phyloP scores from a whole-genome alignment of 1,140 invertebrate species.

The Babylonia areolata region DNA sequence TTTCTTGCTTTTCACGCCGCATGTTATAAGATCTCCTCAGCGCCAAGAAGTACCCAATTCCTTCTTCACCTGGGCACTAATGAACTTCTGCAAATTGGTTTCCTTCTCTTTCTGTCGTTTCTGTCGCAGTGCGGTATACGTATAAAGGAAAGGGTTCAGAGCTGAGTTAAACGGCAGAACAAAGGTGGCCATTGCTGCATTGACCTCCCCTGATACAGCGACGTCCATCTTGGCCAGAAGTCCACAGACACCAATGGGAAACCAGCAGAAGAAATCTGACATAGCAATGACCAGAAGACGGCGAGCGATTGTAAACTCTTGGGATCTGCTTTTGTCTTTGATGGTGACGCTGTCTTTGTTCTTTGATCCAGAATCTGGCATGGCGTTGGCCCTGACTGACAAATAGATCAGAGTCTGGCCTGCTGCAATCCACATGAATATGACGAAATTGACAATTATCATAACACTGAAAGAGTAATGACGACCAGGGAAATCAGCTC shows the following conservation, averaged over 20 bases:
- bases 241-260: constrained; percentile 37
- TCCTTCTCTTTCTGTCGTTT: not conserved
- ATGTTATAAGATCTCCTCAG: too few relatives aligned
- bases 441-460: constrained; percentile 42
- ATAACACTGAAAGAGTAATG: constrained; percentile 49
- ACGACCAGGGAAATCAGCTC: constrained; percentile 36
- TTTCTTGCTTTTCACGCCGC: too few relatives aligned
- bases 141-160: constrained; percentile 13
- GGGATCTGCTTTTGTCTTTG: not conserved
- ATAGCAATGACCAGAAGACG: constrained; percentile 16
- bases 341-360: not conserved
- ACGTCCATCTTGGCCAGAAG: not conserved
- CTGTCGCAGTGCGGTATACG: not conserved
- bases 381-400: not conserved
- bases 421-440: constrained; percentile 24
- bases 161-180: not conserved
- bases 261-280: constrained; percentile 45
- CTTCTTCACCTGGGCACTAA: not conserved
- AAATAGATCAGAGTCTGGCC: constrained; percentile 49
- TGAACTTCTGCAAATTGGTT: not conserved
- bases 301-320: constrained; percentile 29
- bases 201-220: not conserved
- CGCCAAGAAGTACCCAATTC: not conserved
- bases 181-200: not conserved
- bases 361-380: too few relatives aligned